These are phyloP conservation scores for Noturus placidus DNA, from an alignment of 2,113 vertebrate species.

Conservation along the genomic window DNA sequence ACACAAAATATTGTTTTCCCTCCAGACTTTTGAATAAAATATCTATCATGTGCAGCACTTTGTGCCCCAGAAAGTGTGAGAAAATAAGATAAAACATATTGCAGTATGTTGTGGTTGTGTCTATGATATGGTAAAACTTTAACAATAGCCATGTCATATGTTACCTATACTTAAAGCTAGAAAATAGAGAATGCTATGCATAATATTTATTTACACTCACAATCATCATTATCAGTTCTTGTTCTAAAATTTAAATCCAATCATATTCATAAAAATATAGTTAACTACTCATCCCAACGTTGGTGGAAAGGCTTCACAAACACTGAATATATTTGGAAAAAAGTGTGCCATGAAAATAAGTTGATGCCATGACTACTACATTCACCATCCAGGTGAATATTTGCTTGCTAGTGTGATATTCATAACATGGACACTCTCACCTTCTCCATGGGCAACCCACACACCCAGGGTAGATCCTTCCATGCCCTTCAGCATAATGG, in stretches of 20 bases:
- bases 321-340: neutral
- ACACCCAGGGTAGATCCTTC: slow-evolving; percentile 82
- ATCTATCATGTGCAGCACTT: neutral
- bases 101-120: neutral
- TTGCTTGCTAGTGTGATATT: neutral
- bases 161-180: neutral
- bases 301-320: neutral
- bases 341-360: neutral
- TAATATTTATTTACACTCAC: neutral
- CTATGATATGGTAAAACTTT: neutral
- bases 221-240: neutral
- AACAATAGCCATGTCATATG: neutral
- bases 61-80: neutral
- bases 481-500: slow-evolving; percentile 86
- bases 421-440: slow-evolving; percentile 60
- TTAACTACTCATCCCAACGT: neutral
- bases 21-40: neutral
- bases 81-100: neutral
- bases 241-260: neutral
- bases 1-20: neutral
- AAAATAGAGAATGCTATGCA: neutral
- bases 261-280: neutral
- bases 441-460: slow-evolving; percentile 91
- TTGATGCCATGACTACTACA: neutral
- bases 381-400: neutral